Evolutionary conservation across 2,113 vertebrate species (phyloP).

Genomic region (Phylloscopus trochiloides): DNA sequence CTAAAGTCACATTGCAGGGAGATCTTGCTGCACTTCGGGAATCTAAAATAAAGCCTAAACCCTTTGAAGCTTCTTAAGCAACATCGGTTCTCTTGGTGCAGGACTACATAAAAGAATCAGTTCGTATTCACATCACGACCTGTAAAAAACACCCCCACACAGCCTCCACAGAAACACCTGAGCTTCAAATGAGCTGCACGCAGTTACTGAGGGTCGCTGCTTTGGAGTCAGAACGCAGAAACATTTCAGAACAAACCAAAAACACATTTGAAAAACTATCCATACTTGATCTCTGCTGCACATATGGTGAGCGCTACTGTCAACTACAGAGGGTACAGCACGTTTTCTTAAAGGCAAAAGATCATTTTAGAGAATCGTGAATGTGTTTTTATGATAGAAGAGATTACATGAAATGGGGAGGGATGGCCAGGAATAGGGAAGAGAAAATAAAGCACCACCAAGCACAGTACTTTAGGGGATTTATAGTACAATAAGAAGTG

Average conservation of each 20-base stretch:
- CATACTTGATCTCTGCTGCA: constrained; percentile 8
- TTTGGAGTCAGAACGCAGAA: background rate
- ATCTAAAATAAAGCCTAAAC: constrained; percentile 43
- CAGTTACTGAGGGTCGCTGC: background rate
- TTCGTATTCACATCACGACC: background rate
- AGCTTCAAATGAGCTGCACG: constrained; percentile 28
- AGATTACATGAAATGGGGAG: background rate
- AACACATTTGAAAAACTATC: constrained; percentile 48
- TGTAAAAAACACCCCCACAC: constrained; percentile 10
- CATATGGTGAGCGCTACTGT: constrained; percentile 24
- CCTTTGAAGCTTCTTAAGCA: constrained; percentile 27
- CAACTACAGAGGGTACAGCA: background rate
- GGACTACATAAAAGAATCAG: constrained; percentile 36
- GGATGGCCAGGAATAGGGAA: background rate
- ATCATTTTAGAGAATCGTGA: background rate
- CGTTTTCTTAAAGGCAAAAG: constrained; percentile 6
- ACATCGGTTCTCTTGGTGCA: background rate
- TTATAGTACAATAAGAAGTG: constrained; percentile 28
- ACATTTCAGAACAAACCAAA: constrained; percentile 51
- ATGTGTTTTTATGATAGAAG: background rate
- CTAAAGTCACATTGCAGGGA: constrained; percentile 21
- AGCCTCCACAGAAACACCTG: constrained; percentile 38
- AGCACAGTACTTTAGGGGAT: constrained; percentile 8
- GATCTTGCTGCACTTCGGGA: constrained; percentile 32
- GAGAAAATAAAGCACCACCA: constrained; percentile 46